Evolutionary conservation across 2,113 vertebrate species (phyloP), one percentile per base, ranked within the genome.

Genomic region (Murina feae): DNA sequence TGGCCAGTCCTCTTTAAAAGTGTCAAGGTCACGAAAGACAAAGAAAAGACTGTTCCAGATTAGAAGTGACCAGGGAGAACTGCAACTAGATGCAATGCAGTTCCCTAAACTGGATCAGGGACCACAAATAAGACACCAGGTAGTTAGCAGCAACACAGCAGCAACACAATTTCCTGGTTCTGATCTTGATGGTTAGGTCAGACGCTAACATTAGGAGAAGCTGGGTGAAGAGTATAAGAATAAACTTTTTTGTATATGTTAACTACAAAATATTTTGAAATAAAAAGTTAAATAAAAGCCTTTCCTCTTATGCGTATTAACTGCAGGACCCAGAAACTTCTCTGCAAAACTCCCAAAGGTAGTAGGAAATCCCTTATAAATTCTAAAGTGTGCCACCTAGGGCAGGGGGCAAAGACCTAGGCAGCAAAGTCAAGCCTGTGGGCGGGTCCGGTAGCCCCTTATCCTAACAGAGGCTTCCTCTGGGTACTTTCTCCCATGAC

Each of bases 181-280:
- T 42, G 35, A 65, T 51, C 9, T 42, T 49, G 44, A 58, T 3
- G 14, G 66, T 35, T 7, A 21, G 2, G 2, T 23, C 76, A 55
- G 39, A 71, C 6, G 20, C 49, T 53, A 75, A 32, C 30, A 30
- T 32, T 2, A 66, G 32, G 8, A 37, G 28, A 32, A 44, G 16
- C n/a, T 42, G 6, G 2, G 55, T 20, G 4, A 44, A 72, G 53
- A 30, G 51, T 0, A 23, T 23, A 88, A 35, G 14, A 17, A 69
- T 74, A 39, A 65, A 78, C 49, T 78, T 21, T 89, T 69, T 69
- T 86, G 10, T 44, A 20, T 58, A 76, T 21, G n/a, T 91, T 69
- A 83, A 93, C 13, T 75, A 74, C 18, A 78, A 94, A 82, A 79
- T 68, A 83, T 39, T 90, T 80, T 49, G n/a, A 94, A 80, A 93